A percentile compares a stretch with the other conserved stretches of the same genome.
phyloP scores from a whole-genome alignment of 2,797 vertebrate species.

The Poliocrania exsul region DNA sequence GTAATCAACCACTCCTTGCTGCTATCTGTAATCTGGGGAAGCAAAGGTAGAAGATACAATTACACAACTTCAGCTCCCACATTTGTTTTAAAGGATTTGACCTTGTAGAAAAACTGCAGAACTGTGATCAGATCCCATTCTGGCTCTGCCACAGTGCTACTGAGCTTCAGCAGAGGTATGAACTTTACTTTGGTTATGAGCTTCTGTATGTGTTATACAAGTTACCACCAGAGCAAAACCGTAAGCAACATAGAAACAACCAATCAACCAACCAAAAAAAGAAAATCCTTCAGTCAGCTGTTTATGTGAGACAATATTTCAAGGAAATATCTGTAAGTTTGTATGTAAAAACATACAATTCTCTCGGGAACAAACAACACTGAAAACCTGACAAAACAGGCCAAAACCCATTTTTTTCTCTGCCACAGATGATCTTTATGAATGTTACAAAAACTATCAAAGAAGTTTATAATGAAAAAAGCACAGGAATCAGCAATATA shows the following conservation, averaged over 20 bases:
- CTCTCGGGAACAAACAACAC: neutral
- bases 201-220: neutral
- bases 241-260: neutral
- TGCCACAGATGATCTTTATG: neutral
- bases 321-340: neutral
- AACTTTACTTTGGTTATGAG: neutral
- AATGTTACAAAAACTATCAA: neutral
- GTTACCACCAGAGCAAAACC: neutral
- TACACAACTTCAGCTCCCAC: neutral
- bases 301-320: neutral
- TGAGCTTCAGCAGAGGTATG: neutral
- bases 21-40: neutral
- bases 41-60: neutral
- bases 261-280: neutral
- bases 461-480: neutral
- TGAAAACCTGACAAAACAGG: neutral
- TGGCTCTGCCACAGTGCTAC: neutral
- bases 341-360: neutral
- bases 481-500: neutral
- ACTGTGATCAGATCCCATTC: neutral
- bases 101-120: neutral
- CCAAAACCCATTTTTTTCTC: neutral
- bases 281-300: neutral
- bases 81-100: neutral
- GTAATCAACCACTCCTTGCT: neutral